Base-by-base conservation (phyloP, 2,797 vertebrate genomes). In the Malacoctenus gilli region DNA sequence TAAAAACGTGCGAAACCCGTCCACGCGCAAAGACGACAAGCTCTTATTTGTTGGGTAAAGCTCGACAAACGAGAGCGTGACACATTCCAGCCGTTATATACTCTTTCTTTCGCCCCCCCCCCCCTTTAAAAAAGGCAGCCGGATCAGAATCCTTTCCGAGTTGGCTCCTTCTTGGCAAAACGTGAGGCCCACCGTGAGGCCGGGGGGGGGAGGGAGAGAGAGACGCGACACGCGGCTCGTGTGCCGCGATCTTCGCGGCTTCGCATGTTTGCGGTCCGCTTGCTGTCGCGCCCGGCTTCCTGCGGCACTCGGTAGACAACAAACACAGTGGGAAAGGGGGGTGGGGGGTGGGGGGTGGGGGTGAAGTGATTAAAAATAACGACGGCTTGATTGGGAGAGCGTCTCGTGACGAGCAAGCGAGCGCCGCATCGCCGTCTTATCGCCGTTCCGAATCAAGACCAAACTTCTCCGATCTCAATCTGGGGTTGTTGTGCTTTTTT, bases 341-440 rank as follows among this genome's bases (percentile, higher is more conserved):
- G 9, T 28, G 9, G 25, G 5, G 9, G 2, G 25, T 6, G 42
- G 52, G 56, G 54, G 0, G 2, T 8, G 38, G 47, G 63, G 52
- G 53, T 59, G 44, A 73, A 59, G 67, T 71, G 52, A 80, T 83
- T 77, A 58, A 72, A 83, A 82, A 79, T 83, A 83, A 80, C 75
- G 70, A 79, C 30, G 53, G 47, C 54, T 73, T 75, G 82, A n/a
- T n/a, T n/a, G 51, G 55, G 39, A 74, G 52, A 76, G 39, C 59
- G 55, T 65, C 55, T 65, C 62, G 36, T 11, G 38, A 30, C 1
- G 40, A 63, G 5, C 25, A 5, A 3, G 9, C 25, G 28, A 35
- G 16, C 43, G 47, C 64, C 53, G 62, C 31, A 30, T 48, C 32
- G 12, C 37, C 23, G 28, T 57, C 54, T 60, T 47, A 30, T 65